These are phyloP conservation scores for Lineus longissimus DNA, from an alignment of 1,140 invertebrate species.

Conservation along the genomic window DNA sequence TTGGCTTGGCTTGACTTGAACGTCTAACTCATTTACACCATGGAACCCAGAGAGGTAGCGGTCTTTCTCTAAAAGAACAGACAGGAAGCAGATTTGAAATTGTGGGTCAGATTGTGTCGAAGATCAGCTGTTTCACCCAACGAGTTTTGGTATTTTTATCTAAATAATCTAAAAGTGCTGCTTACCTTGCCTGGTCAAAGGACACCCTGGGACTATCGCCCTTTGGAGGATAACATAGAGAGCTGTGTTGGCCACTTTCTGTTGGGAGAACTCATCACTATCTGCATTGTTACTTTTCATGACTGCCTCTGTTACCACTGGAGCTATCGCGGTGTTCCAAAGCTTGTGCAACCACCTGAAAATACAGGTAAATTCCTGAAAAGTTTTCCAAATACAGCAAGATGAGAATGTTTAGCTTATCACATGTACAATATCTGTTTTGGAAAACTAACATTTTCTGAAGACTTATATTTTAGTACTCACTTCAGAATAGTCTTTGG, in stretches of 20 bases:
- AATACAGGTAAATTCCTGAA: too few species aligned
- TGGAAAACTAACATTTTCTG: not conserved
- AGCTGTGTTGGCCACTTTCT: constrained; percentile 49
- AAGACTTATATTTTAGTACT: too few species aligned
- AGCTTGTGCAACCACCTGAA: constrained; percentile 42
- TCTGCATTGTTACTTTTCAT: constrained; percentile 30
- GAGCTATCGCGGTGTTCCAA: constrained; percentile 47
- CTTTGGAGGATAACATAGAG: constrained; percentile 50
- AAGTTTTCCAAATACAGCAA: too few species aligned
- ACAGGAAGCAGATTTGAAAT: too few species aligned
- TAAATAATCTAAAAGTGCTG: not conserved
- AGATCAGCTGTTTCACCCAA: too few species aligned
- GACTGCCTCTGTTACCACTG: constrained; percentile 38
- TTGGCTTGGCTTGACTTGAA: too few species aligned
- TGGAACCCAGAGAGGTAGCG: constrained; percentile 33
- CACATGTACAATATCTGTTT: not conserved
- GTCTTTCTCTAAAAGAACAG: constrained; percentile 36
- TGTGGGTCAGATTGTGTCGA: too few species aligned
- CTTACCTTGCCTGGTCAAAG: constrained; percentile 41
- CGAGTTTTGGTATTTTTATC: too few species aligned
- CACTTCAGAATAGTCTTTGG: constrained; percentile 38
- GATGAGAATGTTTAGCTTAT: not conserved
- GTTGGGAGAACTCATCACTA: constrained; percentile 31
- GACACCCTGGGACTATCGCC: constrained; percentile 45
- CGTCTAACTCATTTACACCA: constrained; percentile 45